Conservation (phyloP, 2,888 invertebrate species). For the Adelognathus sp. region DNA sequence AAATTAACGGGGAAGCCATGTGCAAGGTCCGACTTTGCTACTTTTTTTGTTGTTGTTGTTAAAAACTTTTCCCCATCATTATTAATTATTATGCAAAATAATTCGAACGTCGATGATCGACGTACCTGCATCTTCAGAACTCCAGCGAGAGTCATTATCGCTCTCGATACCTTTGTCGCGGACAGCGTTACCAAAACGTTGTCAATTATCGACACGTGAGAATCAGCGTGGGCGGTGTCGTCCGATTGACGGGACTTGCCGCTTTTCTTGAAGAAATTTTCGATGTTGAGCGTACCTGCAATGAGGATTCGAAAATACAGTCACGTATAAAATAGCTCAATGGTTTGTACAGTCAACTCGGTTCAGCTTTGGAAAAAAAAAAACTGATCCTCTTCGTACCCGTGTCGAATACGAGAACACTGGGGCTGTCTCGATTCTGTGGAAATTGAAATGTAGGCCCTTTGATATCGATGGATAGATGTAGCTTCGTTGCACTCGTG, state of each 20-base stretch:
- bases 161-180: slow-evolving; percentile 86
- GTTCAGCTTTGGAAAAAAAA: no score
- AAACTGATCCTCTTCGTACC: slow-evolving; percentile 80
- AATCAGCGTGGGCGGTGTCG: slow-evolving; percentile 48
- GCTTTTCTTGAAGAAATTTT: slow-evolving; percentile 89
- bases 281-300: slow-evolving; percentile 88
- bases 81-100: not conserved
- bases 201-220: slow-evolving; percentile 82
- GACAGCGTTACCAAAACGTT: slow-evolving; percentile 88
- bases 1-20: no score
- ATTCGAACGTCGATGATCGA: slow-evolving; percentile 4
- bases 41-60: no score
- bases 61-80: not conserved
- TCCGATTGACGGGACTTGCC: slow-evolving; percentile 69
- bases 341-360: no score
- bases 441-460: slow-evolving; percentile 90
- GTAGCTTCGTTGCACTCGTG: slow-evolving; percentile 83
- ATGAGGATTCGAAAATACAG: no score
- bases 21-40: no score
- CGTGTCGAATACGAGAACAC: slow-evolving; percentile 88
- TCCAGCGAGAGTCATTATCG: slow-evolving; percentile 88
- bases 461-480: slow-evolving; percentile 86
- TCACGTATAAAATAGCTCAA: no score
- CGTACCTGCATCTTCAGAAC: slow-evolving; percentile 87
- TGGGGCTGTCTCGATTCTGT: slow-evolving; percentile 90